phyloP scores from a whole-genome alignment of 2,888 invertebrate genomes.

The Euphydryas editha region DNA sequence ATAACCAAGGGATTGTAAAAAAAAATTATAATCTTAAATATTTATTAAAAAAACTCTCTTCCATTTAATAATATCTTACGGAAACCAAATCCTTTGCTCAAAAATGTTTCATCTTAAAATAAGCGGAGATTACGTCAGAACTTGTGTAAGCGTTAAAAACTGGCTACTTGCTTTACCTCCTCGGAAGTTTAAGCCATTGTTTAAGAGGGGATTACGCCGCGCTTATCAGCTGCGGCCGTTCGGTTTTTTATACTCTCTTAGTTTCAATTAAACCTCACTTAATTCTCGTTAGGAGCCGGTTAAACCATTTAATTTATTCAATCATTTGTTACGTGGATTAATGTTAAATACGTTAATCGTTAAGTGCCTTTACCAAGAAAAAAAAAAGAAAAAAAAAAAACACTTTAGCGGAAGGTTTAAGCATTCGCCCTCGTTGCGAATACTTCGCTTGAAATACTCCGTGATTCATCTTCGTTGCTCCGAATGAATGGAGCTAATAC shows the following conservation, averaged over 20 bases:
- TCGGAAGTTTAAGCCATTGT: slow-evolving; percentile 69
- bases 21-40: background rate
- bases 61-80: slow-evolving; percentile 23
- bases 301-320: slow-evolving; percentile 76
- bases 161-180: slow-evolving; percentile 60
- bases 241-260: slow-evolving; percentile 64
- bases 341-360: slow-evolving; percentile 66
- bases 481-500: slow-evolving; percentile 13
- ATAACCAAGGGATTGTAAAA: background rate
- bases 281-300: slow-evolving; percentile 76
- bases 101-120: slow-evolving; percentile 61
- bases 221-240: slow-evolving; percentile 65
- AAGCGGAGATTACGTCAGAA: slow-evolving; percentile 68
- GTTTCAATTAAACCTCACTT: slow-evolving; percentile 79
- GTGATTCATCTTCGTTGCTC: slow-evolving; percentile 25
- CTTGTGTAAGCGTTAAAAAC: slow-evolving; percentile 69
- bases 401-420: background rate
- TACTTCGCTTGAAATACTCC: slow-evolving; percentile 18
- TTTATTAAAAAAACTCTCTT: background rate
- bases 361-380: slow-evolving; percentile 74
- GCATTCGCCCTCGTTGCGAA: background rate
- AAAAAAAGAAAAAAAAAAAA: slow-evolving; percentile 56
- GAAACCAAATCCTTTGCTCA: slow-evolving; percentile 51
- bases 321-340: slow-evolving; percentile 77
- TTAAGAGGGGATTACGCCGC: slow-evolving; percentile 66